Evolutionary conservation across 1,140 invertebrate genomes (phyloP).

Genomic region (Pogonomyrmex californicus): DNA sequence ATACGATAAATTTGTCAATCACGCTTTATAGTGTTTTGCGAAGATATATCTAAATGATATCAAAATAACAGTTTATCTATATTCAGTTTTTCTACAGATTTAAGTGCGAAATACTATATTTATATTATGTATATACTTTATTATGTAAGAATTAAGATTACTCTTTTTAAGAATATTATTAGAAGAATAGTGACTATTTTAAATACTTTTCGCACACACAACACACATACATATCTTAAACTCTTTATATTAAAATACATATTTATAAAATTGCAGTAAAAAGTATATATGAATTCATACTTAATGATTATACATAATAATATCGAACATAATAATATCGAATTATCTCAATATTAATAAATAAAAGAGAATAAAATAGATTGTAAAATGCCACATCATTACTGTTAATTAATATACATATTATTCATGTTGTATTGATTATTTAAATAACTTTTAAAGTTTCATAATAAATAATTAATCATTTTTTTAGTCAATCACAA

Average conservation of each 20-base stretch:
- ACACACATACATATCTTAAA: no score
- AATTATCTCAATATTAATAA: background rate
- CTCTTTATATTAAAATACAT: no score
- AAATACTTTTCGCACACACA: background rate
- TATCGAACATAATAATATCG: background rate
- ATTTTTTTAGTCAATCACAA: background rate
- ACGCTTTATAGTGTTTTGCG: background rate
- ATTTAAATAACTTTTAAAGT: background rate
- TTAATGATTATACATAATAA: background rate
- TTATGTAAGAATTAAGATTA: background rate
- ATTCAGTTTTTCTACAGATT: background rate
- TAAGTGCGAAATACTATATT: background rate
- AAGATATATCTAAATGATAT: background rate
- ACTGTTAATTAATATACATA: background rate
- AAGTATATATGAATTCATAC: background rate
- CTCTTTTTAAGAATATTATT: background rate
- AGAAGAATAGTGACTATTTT: background rate
- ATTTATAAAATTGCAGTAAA: background rate
- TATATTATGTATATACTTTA: background rate
- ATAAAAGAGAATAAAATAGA: background rate
- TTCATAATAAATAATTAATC: background rate
- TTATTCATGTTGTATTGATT: background rate
- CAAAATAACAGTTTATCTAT: background rate
- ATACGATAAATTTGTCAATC: background rate
- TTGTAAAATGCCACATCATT: background rate